These are phyloP conservation scores for Priocnemis perturbator DNA, from an alignment of 2,888 invertebrate genomes.

Conservation along the genomic window DNA sequence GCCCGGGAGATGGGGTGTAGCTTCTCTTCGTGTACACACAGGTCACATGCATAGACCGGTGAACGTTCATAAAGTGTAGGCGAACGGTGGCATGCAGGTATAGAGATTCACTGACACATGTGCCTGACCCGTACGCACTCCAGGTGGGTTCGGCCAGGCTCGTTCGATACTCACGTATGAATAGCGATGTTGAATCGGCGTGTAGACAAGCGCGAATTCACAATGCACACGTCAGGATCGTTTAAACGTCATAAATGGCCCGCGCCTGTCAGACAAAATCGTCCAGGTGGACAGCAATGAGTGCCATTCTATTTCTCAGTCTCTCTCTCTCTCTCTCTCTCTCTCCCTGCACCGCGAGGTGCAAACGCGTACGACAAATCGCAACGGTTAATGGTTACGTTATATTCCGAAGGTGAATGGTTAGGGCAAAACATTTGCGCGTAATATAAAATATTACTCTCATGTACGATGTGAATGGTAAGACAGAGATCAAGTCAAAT, in stretches of 20 bases:
- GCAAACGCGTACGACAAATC: not conserved
- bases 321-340: too few species aligned
- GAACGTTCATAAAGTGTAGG: not conserved
- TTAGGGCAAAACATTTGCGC: too few species aligned
- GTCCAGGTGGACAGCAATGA: not conserved
- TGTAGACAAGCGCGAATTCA: conserved; percentile 38
- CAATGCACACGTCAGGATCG: conserved; percentile 42
- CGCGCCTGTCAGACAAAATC: conserved; percentile 37
- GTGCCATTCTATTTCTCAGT: too few species aligned
- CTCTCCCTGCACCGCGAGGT: too few species aligned
- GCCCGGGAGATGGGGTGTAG: conserved; percentile 9
- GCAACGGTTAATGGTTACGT: too few species aligned
- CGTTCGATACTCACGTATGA: conserved; percentile 46
- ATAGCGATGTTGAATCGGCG: conserved; percentile 46
- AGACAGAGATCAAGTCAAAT: too few species aligned
- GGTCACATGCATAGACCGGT: not conserved
- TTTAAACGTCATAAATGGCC: conserved; percentile 49
- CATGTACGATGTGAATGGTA: too few species aligned
- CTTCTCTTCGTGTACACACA: not conserved
- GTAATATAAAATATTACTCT: too few species aligned
- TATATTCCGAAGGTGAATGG: too few species aligned
- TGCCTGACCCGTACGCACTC: conserved; percentile 13
- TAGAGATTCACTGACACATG: conserved; percentile 3
- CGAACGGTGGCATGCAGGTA: not conserved
- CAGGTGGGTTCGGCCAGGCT: conserved; percentile 30